Conservation (phyloP, 2,888 invertebrate genomes). For the Flabesymbios commensalis region DNA sequence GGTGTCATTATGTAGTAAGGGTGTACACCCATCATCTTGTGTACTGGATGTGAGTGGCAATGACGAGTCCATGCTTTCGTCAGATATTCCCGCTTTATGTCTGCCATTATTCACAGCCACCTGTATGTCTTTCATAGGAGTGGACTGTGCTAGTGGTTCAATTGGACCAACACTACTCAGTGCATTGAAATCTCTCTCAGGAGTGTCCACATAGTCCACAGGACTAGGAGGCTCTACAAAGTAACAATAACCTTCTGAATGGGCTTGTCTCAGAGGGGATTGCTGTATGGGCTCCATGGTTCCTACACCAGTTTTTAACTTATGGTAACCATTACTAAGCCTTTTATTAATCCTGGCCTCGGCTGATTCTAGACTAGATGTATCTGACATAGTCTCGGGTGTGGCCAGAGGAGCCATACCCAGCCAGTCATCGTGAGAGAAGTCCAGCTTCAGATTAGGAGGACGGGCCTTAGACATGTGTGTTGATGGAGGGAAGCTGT, state of each 20-base stretch:
- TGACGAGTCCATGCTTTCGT: background rate
- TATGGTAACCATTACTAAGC: conserved; percentile 22
- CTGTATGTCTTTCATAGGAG: conserved; percentile 3
- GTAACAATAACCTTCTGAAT: conserved; percentile 16
- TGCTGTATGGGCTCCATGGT: conserved; percentile 44
- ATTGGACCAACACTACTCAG: background rate
- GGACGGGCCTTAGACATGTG: background rate
- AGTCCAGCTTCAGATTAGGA: conserved; percentile 18
- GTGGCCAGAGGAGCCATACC: conserved; percentile 75
- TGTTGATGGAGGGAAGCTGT: background rate
- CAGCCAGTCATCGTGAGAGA: background rate
- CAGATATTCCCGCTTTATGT: background rate
- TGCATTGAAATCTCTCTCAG: background rate
- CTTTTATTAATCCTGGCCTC: conserved; percentile 24
- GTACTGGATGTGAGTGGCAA: background rate
- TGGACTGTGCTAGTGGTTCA: conserved; percentile 18
- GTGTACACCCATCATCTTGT: background rate
- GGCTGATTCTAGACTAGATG: conserved; percentile 76
- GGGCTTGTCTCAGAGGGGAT: conserved; percentile 35
- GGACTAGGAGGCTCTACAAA: conserved; percentile 13
- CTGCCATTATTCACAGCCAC: background rate
- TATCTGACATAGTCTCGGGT: conserved; percentile 78
- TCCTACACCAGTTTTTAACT: conserved; percentile 31
- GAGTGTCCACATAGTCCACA: conserved; percentile 3
- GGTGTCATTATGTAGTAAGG: background rate